Evolutionary conservation across 1,140 invertebrate species (phyloP).

Genomic region (Zaprionus vittiger): DNA sequence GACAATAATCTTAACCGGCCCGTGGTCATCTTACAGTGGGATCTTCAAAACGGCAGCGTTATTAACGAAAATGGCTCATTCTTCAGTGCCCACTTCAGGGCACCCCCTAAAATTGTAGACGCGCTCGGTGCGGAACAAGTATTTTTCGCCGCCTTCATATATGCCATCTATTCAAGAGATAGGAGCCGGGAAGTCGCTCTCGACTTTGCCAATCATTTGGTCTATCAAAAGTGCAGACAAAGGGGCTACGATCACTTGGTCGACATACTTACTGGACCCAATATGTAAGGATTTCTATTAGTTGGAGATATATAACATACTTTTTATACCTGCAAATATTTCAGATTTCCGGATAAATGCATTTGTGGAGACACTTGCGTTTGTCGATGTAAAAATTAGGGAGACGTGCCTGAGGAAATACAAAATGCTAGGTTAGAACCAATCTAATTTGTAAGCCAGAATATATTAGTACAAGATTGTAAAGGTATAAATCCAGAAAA

Average conservation of each 20-base stretch:
- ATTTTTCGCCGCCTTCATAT: slow-evolving; percentile 87
- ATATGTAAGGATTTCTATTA: not conserved
- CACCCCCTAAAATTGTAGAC: slow-evolving; percentile 85
- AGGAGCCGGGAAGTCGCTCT: slow-evolving; percentile 75
- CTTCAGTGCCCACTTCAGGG: slow-evolving; percentile 84
- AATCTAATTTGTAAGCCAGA: too few species aligned
- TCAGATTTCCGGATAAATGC: too few species aligned
- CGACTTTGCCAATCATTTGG: slow-evolving; percentile 87
- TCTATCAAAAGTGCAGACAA: slow-evolving; percentile 88
- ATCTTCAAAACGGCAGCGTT: slow-evolving; percentile 87
- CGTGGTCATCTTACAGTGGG: slow-evolving; percentile 88
- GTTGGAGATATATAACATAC: too few species aligned
- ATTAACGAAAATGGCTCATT: slow-evolving; percentile 84
- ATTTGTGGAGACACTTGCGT: too few species aligned
- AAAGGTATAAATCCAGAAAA: too few species aligned
- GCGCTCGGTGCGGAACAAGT: slow-evolving; percentile 89
- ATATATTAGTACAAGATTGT: too few species aligned
- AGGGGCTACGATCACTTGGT: slow-evolving; percentile 81
- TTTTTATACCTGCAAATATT: too few species aligned
- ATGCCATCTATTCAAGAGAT: slow-evolving; percentile 60
- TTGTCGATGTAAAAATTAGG: too few species aligned
- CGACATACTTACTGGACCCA: slow-evolving; percentile 6
- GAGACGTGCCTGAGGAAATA: too few species aligned
- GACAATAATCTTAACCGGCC: slow-evolving; percentile 34
- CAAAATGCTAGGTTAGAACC: too few species aligned